Evolutionary conservation across 2,888 invertebrate genomes (phyloP).

Genomic region (Mimumesa dahlbomi): DNA sequence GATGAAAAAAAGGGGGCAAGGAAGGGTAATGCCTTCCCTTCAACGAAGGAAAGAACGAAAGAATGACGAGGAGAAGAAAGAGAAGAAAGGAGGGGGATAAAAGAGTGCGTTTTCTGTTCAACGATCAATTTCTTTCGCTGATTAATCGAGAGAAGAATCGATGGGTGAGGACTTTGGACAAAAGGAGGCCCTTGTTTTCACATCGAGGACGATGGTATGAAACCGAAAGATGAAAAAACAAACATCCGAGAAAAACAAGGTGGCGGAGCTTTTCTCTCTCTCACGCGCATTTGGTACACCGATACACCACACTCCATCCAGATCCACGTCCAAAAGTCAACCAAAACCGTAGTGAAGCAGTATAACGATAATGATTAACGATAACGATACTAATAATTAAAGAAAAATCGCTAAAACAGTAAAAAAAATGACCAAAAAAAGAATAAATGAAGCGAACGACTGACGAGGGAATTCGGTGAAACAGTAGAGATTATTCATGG

Average conservation of each 20-base stretch:
- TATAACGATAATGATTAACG: conserved; percentile 49
- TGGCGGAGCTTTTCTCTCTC: conserved; percentile 60
- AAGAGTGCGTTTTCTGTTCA: not conserved
- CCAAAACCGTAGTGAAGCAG: conserved; percentile 66
- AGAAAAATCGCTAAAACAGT: conserved; percentile 21
- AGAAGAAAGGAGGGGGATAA: conserved; percentile 2
- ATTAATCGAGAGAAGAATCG: too few species aligned
- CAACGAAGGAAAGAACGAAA: too few species aligned
- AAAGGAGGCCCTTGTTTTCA: conserved; percentile 19
- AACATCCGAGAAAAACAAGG: conserved; percentile 14
- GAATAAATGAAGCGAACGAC: conserved; percentile 45
- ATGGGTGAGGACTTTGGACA: conserved; percentile 2
- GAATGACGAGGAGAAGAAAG: not conserved
- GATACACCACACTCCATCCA: conserved; percentile 79
- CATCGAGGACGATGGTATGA: conserved; percentile 34
- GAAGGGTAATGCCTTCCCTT: too few species aligned
- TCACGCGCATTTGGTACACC: conserved; percentile 69
- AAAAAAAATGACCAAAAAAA: conserved; percentile 25
- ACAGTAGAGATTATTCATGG: conserved; percentile 55
- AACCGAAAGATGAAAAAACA: conserved; percentile 17
- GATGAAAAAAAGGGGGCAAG: too few species aligned
- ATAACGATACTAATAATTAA: conserved; percentile 56
- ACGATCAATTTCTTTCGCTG: too few species aligned
- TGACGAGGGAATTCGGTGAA: conserved; percentile 51
- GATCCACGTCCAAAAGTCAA: conserved; percentile 78